phyloP scores from a whole-genome alignment of 2,797 vertebrate species.

The Artibeus lituratus region DNA sequence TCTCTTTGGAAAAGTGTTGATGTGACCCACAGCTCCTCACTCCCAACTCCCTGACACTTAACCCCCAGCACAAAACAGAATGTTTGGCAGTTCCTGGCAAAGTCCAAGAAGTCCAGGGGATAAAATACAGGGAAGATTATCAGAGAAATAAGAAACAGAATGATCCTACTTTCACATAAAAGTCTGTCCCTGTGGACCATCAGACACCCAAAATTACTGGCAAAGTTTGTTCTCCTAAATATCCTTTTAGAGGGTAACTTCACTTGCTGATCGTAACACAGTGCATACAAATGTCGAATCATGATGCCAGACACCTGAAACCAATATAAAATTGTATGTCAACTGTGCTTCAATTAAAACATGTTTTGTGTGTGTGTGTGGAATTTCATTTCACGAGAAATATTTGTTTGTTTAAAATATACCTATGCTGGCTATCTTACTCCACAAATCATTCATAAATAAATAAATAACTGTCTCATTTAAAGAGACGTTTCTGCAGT shows the following conservation, averaged over 20 bases:
- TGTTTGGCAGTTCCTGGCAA: conserved; percentile 21
- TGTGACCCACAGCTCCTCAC: background rate
- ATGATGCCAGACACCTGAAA: background rate
- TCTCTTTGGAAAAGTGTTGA: background rate
- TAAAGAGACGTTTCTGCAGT: conserved; percentile 15
- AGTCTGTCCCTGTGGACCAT: background rate
- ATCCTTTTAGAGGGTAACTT: background rate
- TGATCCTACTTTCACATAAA: background rate
- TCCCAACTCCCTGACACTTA: conserved; percentile 45
- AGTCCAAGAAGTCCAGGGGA: conserved; percentile 1
- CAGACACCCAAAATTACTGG: conserved; percentile 20
- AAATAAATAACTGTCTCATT: conserved; percentile 17
- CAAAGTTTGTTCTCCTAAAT: conserved; percentile 35
- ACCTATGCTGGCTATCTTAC: background rate
- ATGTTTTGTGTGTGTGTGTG: background rate
- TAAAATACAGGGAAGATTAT: background rate
- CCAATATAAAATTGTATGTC: background rate
- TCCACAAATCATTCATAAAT: background rate
- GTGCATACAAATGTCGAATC: background rate
- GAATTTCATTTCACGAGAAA: background rate
- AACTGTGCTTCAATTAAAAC: background rate
- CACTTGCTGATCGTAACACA: background rate
- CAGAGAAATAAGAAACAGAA: conserved; percentile 38
- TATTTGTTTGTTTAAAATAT: conserved; percentile 43
- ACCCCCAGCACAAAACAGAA: conserved; percentile 38